Conservation (phyloP, 2,113 vertebrate genomes). For the human region DNA sequence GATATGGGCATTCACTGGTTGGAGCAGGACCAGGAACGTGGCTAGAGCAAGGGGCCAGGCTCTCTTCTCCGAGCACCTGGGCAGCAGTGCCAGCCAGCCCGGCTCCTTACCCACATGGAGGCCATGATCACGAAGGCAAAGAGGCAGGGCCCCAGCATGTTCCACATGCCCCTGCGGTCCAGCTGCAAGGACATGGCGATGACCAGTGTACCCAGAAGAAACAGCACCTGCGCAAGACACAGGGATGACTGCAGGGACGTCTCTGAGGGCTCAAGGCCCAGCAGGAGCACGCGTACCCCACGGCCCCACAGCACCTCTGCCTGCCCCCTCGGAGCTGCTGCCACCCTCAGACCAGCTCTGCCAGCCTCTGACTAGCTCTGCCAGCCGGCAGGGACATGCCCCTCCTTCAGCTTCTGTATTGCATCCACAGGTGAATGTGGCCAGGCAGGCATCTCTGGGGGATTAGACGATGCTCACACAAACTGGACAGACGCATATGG, state of each 20-base stretch:
- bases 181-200: slow-evolving; percentile 97
- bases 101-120: slow-evolving; percentile 91
- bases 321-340: not conserved
- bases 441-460: not conserved
- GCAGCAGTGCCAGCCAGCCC: not conserved
- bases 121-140: slow-evolving; percentile 91
- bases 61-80: not conserved
- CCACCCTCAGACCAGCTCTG: not conserved
- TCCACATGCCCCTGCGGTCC: slow-evolving; percentile 96
- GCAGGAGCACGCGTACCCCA: not conserved
- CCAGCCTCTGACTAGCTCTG: no score
- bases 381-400: not conserved
- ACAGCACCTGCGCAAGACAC: slow-evolving; percentile 87
- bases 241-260: not conserved
- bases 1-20: not conserved
- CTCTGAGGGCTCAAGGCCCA: not conserved
- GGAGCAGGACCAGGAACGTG: not conserved
- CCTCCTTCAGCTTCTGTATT: not conserved
- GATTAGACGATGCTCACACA: not conserved
- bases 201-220: slow-evolving; percentile 90
- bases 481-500: not conserved
- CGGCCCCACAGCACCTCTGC: not conserved
- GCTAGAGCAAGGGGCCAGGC: not conserved
- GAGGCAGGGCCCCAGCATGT: slow-evolving; percentile 94
- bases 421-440: not conserved